Conservation (phyloP, 1,140 invertebrate genomes). For the Drosophila lini region DNA sequence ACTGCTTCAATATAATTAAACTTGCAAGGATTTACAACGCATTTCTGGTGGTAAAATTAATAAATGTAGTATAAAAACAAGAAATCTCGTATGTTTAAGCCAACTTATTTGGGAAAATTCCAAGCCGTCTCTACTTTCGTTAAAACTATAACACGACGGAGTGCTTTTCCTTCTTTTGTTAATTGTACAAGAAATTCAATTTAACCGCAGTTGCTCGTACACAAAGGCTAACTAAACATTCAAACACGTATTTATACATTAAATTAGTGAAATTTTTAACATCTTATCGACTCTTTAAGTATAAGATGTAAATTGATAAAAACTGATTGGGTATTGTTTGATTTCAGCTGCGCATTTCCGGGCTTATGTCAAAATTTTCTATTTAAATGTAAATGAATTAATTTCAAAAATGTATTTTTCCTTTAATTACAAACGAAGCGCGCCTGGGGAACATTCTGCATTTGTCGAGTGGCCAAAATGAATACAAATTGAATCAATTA, state of each 20-base stretch:
- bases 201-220: background rate
- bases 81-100: too few relatives aligned
- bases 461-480: conserved; percentile 34
- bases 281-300: conserved; percentile 9
- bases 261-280: background rate
- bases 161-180: background rate
- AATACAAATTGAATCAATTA: conserved; percentile 64
- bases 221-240: background rate
- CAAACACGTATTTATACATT: background rate
- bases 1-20: background rate
- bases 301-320: background rate
- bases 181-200: background rate
- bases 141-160: background rate
- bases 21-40: background rate
- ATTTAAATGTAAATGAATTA: conserved; percentile 42
- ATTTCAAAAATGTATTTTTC: conserved; percentile 24
- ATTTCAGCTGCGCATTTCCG: background rate
- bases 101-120: background rate
- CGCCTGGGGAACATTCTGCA: conserved; percentile 20
- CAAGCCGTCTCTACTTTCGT: background rate
- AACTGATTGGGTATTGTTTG: background rate
- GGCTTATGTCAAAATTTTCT: background rate
- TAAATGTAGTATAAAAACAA: background rate
- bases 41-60: background rate
- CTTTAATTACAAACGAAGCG: conserved; percentile 25